Evolutionary conservation across 2,888 invertebrate species (phyloP), one percentile per base, ranked within the genome.

Genomic region (Lasioglossum villosulum): DNA sequence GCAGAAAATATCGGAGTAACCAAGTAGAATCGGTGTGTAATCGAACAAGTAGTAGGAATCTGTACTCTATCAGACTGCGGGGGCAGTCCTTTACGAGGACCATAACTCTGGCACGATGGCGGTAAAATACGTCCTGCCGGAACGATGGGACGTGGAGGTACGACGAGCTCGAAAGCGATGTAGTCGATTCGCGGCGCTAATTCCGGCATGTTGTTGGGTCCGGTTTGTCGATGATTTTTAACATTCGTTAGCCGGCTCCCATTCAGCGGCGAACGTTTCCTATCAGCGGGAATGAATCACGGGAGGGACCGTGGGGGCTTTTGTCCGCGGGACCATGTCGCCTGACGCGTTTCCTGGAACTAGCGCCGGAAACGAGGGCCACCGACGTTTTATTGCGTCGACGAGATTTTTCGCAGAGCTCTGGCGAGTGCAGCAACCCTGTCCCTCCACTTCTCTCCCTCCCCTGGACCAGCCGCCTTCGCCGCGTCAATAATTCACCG

Each of bases 381-480:
- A 30, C 63, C 86, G 72, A 75, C 86, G 72, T 86, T 86, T 86
- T 86, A 86, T 86, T 86, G 71, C 86, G 75, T 52, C 81, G 80
- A 59, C 86, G 78, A 78, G 78, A 34, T 74, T 81, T 87, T 75
- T 80, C 68, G 66, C 27, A 42, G 75, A 45, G 48, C 52, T 23
- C 48, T 72, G 34, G 72, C 71, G 66, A 45, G 73, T 34, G 30
- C 66, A 8, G 34, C 19, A 30, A 23, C n/a, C 27, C 63, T 2
- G 27, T 4, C 27, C 59, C 63, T n/a, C 0, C 4, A n/a, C n/a
- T n/a, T 4, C 63, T 0, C 6, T 6, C 16, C 19, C 2, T 0
- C 66, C 16, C 6, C 12, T 4, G 4, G 0, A 23, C 16, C 23
- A 14, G 37, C 48, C 78, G 70, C 66, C 81, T 78, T 75, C 78